phyloP scores from a whole-genome alignment of 2,888 invertebrate genomes.

The Mythimna lalbum region DNA sequence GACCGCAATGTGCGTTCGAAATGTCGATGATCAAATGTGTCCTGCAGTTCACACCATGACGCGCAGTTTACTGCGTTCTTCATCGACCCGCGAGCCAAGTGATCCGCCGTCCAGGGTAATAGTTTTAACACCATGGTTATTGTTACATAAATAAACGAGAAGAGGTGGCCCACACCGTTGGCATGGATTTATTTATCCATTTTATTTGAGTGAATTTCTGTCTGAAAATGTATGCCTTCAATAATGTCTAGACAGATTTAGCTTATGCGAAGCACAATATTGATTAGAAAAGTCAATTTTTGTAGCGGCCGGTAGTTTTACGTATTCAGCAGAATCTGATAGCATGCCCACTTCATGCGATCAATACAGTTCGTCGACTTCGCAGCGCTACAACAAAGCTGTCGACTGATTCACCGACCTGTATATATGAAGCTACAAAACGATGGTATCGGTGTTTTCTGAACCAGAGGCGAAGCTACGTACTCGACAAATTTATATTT shows the following conservation, averaged over 20 bases:
- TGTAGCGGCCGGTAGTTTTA: neutral
- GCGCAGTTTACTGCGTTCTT: constrained; percentile 90
- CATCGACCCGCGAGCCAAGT: constrained; percentile 91
- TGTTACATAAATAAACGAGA: constrained; percentile 10
- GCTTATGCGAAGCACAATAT: neutral
- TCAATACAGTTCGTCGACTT: neutral
- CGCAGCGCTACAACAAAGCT: neutral
- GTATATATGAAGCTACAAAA: constrained; percentile 17
- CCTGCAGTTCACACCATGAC: constrained; percentile 86
- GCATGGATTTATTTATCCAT: neutral
- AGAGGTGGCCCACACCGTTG: neutral
- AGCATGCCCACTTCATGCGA: constrained; percentile 30
- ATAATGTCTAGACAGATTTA: neutral
- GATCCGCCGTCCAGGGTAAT: constrained; percentile 89
- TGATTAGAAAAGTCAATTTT: neutral
- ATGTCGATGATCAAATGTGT: constrained; percentile 91
- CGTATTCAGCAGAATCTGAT: neutral
- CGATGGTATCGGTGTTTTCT: constrained; percentile 9
- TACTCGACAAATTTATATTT: neutral
- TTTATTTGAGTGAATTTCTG: neutral
- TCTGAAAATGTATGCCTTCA: neutral
- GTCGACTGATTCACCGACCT: constrained; percentile 26
- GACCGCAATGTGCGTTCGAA: constrained; percentile 92
- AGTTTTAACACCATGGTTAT: constrained; percentile 40
- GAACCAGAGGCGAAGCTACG: neutral